These are phyloP conservation scores for Anoplolepis gracilipes DNA, from an alignment of 1,140 invertebrate species.

Conservation along the genomic window DNA sequence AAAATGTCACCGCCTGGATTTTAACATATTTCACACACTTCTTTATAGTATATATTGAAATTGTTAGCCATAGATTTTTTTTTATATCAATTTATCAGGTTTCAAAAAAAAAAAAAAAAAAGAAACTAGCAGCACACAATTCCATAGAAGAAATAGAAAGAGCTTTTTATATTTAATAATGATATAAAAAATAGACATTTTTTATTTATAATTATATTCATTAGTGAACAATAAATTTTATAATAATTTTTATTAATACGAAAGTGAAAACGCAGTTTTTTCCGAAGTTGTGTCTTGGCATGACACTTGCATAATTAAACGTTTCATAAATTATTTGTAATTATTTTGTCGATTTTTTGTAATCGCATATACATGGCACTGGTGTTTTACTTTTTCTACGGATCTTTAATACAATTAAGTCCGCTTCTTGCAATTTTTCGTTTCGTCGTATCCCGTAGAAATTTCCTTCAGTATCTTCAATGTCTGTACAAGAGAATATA, in stretches of 20 bases:
- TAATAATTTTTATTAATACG: background rate
- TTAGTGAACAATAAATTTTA: background rate
- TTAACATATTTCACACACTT: background rate
- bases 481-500: slow-evolving; percentile 13
- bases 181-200: background rate
- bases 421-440: slow-evolving; percentile 37
- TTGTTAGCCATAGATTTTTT: background rate
- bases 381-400: no score
- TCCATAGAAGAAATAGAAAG: background rate
- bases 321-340: slow-evolving; percentile 9
- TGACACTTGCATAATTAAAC: background rate
- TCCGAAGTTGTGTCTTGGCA: background rate
- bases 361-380: background rate
- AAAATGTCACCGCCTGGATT: background rate
- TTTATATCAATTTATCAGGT: background rate
- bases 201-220: slow-evolving; percentile 14
- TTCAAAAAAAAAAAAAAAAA: background rate
- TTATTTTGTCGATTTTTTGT: background rate
- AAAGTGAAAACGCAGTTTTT: background rate
- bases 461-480: slow-evolving; percentile 42
- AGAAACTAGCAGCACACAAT: background rate
- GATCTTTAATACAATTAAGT: background rate
- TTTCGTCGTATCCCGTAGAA: slow-evolving; percentile 2
- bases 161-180: background rate
- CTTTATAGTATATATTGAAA: background rate